Conservation (phyloP, 53 echinoderm and acorn worm genomes). For the Temnopleurus reevesii region DNA sequence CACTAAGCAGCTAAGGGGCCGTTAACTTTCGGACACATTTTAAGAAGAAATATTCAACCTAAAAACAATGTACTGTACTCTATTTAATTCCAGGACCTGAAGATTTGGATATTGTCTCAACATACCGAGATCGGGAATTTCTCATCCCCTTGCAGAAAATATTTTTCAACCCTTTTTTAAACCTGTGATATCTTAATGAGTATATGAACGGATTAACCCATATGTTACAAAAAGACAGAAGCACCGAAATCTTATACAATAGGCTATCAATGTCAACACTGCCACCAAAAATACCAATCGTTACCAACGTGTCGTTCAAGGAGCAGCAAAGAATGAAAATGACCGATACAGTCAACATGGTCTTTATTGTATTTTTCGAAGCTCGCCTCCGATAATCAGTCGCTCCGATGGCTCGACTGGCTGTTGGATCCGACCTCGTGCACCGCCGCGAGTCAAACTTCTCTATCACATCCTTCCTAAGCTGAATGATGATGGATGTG, state of each 20-base stretch:
- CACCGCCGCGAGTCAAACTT: background rate
- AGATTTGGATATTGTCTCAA: too few species aligned
- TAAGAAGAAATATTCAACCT: too few species aligned
- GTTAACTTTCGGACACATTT: too few species aligned
- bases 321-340: background rate
- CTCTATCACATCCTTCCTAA: background rate
- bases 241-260: background rate
- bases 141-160: background rate
- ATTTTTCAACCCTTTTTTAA: background rate
- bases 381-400: background rate
- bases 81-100: too few species aligned
- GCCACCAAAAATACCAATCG: background rate
- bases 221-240: conserved; percentile 15
- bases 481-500: background rate
- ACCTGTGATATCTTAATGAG: conserved; percentile 1
- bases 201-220: conserved; percentile 42
- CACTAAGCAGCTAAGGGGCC: too few species aligned
- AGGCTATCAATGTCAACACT: background rate
- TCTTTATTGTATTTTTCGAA: background rate
- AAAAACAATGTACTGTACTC: too few species aligned
- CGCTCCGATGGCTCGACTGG: too few species aligned
- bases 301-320: background rate
- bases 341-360: background rate
- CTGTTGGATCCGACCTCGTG: background rate
- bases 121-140: too few species aligned